Base-by-base conservation (phyloP, 1,140 invertebrate genomes). In the Saccostrea cuccullata region DNA sequence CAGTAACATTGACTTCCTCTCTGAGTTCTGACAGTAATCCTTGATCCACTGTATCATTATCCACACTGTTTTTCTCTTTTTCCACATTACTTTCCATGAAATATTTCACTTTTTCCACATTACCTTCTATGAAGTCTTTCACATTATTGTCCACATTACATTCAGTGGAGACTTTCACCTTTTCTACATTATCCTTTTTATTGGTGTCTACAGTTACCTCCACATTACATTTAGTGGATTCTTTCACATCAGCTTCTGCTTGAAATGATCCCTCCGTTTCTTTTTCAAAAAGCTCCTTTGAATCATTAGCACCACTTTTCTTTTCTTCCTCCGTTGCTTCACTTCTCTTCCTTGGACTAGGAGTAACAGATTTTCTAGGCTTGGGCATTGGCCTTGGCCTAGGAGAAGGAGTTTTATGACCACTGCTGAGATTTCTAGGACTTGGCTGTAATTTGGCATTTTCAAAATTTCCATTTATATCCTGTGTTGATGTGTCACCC, bases 391-490 rank as follows among this genome's bases (percentile, higher is more conserved):
- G 70, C 3, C 70, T 26, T 3, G 70, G 70, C 26, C 70, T 77
- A 30, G 70, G 70, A 30, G 70, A 77, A 30, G 70, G 70, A 12
- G 70, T 77, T 30, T 36, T 77, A 40, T 36, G 2, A 26, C 70
- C 11, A 20, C 58, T 20, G 15, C 58, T 20, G 15, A 77, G 23
- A 77, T 64, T 64, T 64, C 70, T 77, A 36, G 70, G 70, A 5
- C 70, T 77, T 77, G 70, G 15, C 26, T 36, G 30, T 77, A 77
- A 26, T 17, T 77, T 40, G 30, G 56, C 77, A 26, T 30, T 82
- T 17, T 67, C 17, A 55, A 77, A 87, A 70, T 40, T 82, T 20
- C 77, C 55, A 55, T 60, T 40, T n/a, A 23, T 55, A 84, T 60
- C 55, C 56, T 60, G 55, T 55, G 67, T 6, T 11, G 56, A 83